phyloP scores from a whole-genome alignment of 2,113 vertebrate species.

The Ailurus styani region DNA sequence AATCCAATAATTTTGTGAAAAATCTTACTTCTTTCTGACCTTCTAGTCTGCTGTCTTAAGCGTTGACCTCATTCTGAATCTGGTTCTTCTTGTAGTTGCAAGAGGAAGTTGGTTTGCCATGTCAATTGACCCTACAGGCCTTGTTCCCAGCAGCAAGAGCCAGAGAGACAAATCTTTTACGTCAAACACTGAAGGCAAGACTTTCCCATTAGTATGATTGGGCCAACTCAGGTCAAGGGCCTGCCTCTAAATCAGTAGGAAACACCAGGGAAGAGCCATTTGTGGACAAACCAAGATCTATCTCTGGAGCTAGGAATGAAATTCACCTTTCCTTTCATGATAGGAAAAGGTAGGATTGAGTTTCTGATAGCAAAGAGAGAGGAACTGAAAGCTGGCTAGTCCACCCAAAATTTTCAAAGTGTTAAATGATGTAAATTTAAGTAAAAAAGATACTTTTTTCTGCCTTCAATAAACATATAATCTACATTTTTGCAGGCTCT shows the following conservation, averaged over 20 bases:
- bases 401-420: neutral
- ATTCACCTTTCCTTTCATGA: neutral
- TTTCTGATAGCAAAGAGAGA: neutral
- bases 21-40: neutral
- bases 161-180: neutral
- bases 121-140: neutral
- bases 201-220: neutral
- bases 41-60: neutral
- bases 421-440: constrained; percentile 8
- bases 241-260: neutral
- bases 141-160: neutral
- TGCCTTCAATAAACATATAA: neutral
- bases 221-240: neutral
- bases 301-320: neutral
- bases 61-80: neutral
- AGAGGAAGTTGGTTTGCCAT: neutral
- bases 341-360: neutral
- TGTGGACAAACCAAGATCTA: neutral
- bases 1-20: neutral
- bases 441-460: constrained; percentile 28
- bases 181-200: neutral
- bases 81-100: neutral
- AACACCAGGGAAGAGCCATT: neutral
- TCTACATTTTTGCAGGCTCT: neutral
- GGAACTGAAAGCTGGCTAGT: neutral